Conservation (phyloP, 2,888 invertebrate genomes). For the Thymelicus sylvestris region DNA sequence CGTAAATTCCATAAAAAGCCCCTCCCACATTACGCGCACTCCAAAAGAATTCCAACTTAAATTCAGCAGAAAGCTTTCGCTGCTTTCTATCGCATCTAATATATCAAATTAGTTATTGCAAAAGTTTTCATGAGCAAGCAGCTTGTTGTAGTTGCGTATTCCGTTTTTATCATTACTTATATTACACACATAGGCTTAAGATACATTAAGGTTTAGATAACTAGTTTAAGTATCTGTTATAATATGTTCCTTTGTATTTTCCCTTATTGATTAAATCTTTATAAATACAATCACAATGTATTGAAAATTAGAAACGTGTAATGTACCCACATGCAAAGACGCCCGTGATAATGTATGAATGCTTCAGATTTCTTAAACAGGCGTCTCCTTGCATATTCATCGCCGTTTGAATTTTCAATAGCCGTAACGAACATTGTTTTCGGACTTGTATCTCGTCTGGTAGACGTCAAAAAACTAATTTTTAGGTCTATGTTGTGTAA, state of each 20-base stretch:
- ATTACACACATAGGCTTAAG: conserved; percentile 16
- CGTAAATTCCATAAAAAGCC: conserved; percentile 54
- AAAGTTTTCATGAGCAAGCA: conserved; percentile 11
- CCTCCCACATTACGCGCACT: conserved; percentile 52
- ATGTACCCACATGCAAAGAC: conserved; percentile 9
- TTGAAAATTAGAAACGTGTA: neutral
- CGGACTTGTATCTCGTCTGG: conserved; percentile 18
- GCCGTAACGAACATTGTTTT: conserved; percentile 22
- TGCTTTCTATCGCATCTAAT: conserved; percentile 19
- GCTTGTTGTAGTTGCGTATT: conserved; percentile 20
- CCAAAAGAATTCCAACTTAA: conserved; percentile 46
- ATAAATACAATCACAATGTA: neutral
- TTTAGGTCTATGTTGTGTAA: conserved; percentile 3
- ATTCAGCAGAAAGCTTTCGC: conserved; percentile 39
- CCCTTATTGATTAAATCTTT: neutral
- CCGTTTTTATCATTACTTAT: conserved; percentile 6
- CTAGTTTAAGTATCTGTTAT: conserved; percentile 8
- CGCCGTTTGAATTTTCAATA: conserved; percentile 27
- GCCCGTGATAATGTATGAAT: conserved; percentile 21
- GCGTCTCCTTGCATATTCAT: conserved; percentile 29
- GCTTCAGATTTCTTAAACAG: conserved; percentile 26
- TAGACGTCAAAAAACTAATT: neutral
- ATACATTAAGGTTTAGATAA: conserved; percentile 10
- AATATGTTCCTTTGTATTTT: neutral
- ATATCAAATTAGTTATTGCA: conserved; percentile 9